A percentile compares a stretch with the other conserved stretches of the same genome.
Conservation (phyloP, 2,113 vertebrate species). For the Gymnogyps californianus region DNA sequence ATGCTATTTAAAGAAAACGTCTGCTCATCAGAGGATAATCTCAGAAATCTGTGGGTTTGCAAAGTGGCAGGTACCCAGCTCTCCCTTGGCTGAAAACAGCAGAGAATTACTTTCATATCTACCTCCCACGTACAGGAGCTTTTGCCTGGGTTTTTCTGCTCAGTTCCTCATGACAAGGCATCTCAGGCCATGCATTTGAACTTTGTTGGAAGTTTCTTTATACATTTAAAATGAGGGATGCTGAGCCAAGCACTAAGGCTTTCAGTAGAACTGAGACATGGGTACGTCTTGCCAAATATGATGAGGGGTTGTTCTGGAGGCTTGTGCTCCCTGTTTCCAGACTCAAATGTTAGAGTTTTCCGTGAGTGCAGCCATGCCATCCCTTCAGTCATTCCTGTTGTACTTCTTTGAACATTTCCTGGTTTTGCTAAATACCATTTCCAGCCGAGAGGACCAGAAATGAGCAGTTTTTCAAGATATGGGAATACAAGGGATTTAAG, state of each 20-base stretch:
- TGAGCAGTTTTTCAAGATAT: background rate
- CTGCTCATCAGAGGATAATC: conserved; percentile 41
- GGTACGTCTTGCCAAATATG: background rate
- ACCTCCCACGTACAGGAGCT: background rate
- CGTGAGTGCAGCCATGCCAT: background rate
- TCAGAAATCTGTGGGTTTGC: conserved; percentile 55
- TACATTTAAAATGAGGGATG: background rate
- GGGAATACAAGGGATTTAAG: background rate
- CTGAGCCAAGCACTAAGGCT: background rate
- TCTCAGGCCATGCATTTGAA: background rate
- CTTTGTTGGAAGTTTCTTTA: background rate
- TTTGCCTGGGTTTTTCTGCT: conserved; percentile 17
- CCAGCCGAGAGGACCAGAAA: background rate
- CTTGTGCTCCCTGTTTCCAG: background rate
- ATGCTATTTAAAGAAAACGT: conserved; percentile 34
- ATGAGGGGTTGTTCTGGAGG: background rate
- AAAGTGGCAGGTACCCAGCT: conserved; percentile 45
- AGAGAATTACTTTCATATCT: conserved; percentile 20
- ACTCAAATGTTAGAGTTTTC: background rate
- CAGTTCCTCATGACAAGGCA: background rate
- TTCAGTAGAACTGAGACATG: background rate
- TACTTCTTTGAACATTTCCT: background rate
- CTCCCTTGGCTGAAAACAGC: conserved; percentile 39
- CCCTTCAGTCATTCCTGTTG: background rate
- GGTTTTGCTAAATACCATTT: background rate